Conservation (phyloP, 2,797 vertebrate genomes). For the Hylomyscus alleni region DNA sequence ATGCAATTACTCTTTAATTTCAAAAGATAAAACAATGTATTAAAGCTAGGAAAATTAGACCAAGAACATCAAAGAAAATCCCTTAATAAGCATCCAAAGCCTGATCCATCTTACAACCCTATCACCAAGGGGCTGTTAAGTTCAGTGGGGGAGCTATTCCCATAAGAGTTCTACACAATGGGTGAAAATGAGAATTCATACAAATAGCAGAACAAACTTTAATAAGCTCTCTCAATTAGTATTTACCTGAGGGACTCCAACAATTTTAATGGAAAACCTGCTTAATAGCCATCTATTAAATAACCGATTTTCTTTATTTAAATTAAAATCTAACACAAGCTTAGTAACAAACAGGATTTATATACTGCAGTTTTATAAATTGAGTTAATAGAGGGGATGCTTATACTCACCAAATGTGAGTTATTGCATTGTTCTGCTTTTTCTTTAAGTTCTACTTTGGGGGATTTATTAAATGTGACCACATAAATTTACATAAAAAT, state of each 20-base stretch:
- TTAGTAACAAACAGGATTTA: conserved; percentile 72
- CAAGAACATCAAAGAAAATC: conserved; percentile 25
- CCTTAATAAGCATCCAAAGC: conserved; percentile 30
- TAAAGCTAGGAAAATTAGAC: conserved; percentile 42
- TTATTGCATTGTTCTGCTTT: conserved; percentile 30
- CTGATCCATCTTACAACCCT: background rate
- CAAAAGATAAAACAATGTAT: background rate
- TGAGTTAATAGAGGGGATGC: conserved; percentile 18
- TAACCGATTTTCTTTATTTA: conserved; percentile 78
- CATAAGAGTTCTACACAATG: conserved; percentile 27
- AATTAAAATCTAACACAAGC: conserved; percentile 73
- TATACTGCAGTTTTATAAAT: conserved; percentile 55
- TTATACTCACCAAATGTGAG: conserved; percentile 20
- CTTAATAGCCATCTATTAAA: conserved; percentile 80
- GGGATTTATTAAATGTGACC: conserved; percentile 14
- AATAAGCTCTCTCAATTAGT: conserved; percentile 71
- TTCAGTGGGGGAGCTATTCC: background rate
- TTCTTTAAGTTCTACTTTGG: conserved; percentile 50
- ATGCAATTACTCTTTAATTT: background rate
- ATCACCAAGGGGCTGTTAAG: background rate
- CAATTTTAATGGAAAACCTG: conserved; percentile 70
- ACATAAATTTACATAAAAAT: conserved; percentile 22
- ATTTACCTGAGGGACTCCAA: conserved; percentile 75
- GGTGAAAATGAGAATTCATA: conserved; percentile 50
- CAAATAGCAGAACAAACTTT: conserved; percentile 68